Percentiles rank a stretch among this genome's conserved stretches.
These are phyloP conservation scores for Helicolenus hilgendorfi DNA, from an alignment of 2,797 vertebrate species.

Conservation along the genomic window DNA sequence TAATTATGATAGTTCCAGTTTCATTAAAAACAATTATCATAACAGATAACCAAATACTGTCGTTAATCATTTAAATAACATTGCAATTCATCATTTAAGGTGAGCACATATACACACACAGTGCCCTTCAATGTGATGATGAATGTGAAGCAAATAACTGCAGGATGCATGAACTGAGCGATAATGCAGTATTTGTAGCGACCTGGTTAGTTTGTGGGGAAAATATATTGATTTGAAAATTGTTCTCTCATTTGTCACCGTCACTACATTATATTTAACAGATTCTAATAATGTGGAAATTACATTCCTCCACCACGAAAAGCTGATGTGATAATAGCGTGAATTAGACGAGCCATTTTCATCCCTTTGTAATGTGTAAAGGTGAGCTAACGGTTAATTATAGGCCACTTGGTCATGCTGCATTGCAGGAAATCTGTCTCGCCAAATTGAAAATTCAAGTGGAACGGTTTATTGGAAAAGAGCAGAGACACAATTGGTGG, in stretches of 20 bases:
- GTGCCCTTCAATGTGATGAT: neutral
- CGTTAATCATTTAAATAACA: neutral
- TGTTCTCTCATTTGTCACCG: slow-evolving; percentile 12
- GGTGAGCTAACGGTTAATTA: slow-evolving; percentile 65
- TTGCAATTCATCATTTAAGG: neutral
- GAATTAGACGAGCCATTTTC: slow-evolving; percentile 39
- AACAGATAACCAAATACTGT: neutral
- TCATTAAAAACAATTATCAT: neutral
- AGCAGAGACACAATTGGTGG: neutral
- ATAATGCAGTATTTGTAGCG: slow-evolving; percentile 4
- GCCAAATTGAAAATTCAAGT: neutral
- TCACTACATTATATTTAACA: slow-evolving; percentile 38
- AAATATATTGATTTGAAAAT: slow-evolving; percentile 35
- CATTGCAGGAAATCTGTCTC: neutral
- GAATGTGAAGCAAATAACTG: neutral
- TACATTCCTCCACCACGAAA: slow-evolving; percentile 36
- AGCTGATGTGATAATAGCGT: slow-evolving; percentile 44
- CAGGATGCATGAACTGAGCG: neutral
- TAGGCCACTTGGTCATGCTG: slow-evolving; percentile 11
- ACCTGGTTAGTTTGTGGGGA: neutral
- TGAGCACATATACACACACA: neutral
- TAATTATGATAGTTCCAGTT: neutral
- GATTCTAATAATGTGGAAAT: slow-evolving; percentile 54
- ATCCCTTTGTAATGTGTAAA: slow-evolving; percentile 43
- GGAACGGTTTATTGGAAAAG: neutral